These are phyloP conservation scores for Lerista edwardsae DNA, from an alignment of 2,797 vertebrate genomes.

Conservation along the genomic window DNA sequence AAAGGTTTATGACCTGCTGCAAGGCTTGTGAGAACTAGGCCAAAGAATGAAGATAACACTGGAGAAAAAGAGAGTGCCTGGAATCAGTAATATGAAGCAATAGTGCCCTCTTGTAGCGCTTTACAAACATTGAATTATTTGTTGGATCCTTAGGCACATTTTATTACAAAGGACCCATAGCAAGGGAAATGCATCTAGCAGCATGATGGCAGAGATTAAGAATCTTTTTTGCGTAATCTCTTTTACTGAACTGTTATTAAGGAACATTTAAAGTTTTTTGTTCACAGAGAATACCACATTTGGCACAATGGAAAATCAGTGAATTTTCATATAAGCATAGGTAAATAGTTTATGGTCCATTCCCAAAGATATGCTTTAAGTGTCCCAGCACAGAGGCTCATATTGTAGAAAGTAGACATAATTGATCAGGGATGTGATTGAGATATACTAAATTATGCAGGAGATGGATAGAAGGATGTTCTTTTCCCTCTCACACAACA, in stretches of 20 bases:
- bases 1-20: background rate
- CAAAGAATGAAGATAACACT: background rate
- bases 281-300: background rate
- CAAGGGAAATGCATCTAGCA: background rate
- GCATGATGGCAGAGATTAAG: background rate
- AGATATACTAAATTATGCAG: no score
- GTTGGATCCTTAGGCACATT: background rate
- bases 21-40: background rate
- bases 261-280: background rate
- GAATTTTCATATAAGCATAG: background rate
- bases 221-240: background rate
- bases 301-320: background rate
- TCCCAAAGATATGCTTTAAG: background rate
- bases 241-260: background rate
- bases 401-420: no score
- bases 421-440: no score
- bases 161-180: background rate
- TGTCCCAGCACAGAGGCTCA: background rate
- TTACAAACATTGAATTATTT: background rate
- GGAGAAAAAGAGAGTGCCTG: rapidly evolving
- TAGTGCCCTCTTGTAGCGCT: slow-evolving; percentile 59
- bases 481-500: no score
- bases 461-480: no score
- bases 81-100: slow-evolving; percentile 3
- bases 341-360: background rate